phyloP scores from a whole-genome alignment of 2,113 vertebrate genomes.

The Pseudorhombus dupliciocellatus region DNA sequence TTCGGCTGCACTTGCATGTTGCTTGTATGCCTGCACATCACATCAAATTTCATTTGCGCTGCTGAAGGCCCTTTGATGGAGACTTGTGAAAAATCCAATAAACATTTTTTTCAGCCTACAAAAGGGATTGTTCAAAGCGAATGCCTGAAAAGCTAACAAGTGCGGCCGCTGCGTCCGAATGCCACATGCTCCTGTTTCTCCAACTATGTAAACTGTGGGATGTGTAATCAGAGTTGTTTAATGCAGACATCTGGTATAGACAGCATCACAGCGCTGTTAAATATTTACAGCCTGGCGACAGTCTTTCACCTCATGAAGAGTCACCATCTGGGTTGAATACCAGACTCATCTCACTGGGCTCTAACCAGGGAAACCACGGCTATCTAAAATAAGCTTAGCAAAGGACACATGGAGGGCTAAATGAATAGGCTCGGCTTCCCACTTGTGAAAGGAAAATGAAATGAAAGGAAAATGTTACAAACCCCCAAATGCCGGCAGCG shows the following conservation, averaged over 20 bases:
- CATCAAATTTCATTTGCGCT: conserved; percentile 44
- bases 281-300: conserved; percentile 82
- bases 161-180: conserved; percentile 72
- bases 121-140: conserved; percentile 71
- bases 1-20: conserved; percentile 62
- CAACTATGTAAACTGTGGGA: conserved; percentile 84
- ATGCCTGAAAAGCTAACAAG: conserved; percentile 75
- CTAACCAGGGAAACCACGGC: conserved; percentile 61
- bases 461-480: conserved; percentile 52
- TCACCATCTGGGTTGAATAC: conserved; percentile 80
- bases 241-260: conserved; percentile 81
- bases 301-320: conserved; percentile 79
- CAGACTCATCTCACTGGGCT: conserved; percentile 63
- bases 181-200: conserved; percentile 84
- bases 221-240: conserved; percentile 86
- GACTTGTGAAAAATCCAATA: conserved; percentile 71
- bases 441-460: conserved; percentile 48
- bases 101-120: conserved; percentile 61
- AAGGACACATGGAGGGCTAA: conserved; percentile 40
- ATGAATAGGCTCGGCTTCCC: conserved; percentile 52
- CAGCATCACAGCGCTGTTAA: conserved; percentile 79
- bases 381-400: conserved; percentile 68
- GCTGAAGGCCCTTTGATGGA: conserved; percentile 66
- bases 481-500: conserved; percentile 21
- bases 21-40: conserved; percentile 61